A percentile compares a stretch with the other conserved stretches of the same genome.
phyloP scores from a whole-genome alignment of 2,113 vertebrate genomes.

The Laticauda colubrina region DNA sequence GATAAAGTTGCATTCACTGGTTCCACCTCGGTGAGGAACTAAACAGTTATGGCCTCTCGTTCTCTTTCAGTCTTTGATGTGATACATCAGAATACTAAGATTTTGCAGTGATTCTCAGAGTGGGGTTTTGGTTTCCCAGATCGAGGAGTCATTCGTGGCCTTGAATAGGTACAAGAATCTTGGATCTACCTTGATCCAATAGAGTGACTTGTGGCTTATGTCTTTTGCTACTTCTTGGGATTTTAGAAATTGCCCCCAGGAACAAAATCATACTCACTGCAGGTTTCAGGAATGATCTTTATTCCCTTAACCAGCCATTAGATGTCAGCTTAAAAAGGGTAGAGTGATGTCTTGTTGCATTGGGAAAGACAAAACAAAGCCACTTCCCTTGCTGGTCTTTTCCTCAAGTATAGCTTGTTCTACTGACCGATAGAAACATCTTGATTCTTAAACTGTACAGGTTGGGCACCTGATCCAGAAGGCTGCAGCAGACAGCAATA shows the following conservation, averaged over 20 bases:
- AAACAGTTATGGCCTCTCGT: neutral
- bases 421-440: neutral
- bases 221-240: neutral
- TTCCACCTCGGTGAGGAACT: conserved; percentile 84
- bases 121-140: neutral
- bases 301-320: neutral
- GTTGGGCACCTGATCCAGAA: conserved; percentile 91
- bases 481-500: conserved; percentile 87
- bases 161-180: neutral
- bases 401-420: neutral
- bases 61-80: neutral
- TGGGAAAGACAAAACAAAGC: neutral
- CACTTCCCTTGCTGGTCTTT: neutral
- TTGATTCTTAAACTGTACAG: conserved; percentile 59
- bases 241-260: neutral
- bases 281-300: neutral
- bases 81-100: neutral
- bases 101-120: neutral
- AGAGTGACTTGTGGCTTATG: neutral
- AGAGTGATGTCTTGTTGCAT: neutral
- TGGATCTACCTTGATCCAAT: neutral
- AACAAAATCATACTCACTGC: neutral
- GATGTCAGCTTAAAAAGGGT: neutral
- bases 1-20: conserved; percentile 98
- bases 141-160: neutral